These are phyloP conservation scores for Piscicola geometra DNA, from an alignment of 2,888 invertebrate species.

Conservation along the genomic window DNA sequence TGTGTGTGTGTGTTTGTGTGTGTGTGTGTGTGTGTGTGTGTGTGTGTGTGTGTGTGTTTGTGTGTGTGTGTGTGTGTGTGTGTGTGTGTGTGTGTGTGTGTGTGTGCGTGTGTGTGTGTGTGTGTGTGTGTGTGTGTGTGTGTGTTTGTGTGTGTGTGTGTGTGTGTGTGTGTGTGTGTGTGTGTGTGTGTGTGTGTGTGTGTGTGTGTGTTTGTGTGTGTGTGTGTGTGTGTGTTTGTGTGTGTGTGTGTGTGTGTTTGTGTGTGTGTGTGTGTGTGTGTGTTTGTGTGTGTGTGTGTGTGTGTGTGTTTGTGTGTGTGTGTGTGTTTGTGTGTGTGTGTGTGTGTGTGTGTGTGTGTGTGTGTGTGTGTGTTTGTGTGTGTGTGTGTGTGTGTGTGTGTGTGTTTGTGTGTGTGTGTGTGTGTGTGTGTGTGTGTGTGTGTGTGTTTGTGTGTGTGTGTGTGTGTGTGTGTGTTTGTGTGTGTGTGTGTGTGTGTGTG, in stretches of 20 bases:
- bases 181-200: constrained; percentile 34
- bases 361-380: too few relatives aligned
- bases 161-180: constrained; percentile 33
- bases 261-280: constrained; percentile 17
- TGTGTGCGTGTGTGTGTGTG: constrained; percentile 37
- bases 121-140: constrained; percentile 36
- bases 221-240: constrained; percentile 1
- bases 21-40: constrained; percentile 27
- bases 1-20: constrained; percentile 19
- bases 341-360: constrained; percentile 35
- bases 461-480: too few relatives aligned
- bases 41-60: constrained; percentile 31
- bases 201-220: constrained; percentile 33
- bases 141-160: constrained; percentile 35
- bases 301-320: constrained; percentile 13
- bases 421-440: too few relatives aligned
- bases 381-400: too few relatives aligned
- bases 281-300: constrained; percentile 31
- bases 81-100: constrained; percentile 35
- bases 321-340: constrained; percentile 19
- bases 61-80: constrained; percentile 31
- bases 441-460: too few relatives aligned
- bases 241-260: constrained; percentile 1
- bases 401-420: too few relatives aligned
- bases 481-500: too few relatives aligned